Evolutionary conservation across 37 sponge, comb jelly and placozoan genomes (phyloP).

Genomic region (Halisarca cf. caerulea): DNA sequence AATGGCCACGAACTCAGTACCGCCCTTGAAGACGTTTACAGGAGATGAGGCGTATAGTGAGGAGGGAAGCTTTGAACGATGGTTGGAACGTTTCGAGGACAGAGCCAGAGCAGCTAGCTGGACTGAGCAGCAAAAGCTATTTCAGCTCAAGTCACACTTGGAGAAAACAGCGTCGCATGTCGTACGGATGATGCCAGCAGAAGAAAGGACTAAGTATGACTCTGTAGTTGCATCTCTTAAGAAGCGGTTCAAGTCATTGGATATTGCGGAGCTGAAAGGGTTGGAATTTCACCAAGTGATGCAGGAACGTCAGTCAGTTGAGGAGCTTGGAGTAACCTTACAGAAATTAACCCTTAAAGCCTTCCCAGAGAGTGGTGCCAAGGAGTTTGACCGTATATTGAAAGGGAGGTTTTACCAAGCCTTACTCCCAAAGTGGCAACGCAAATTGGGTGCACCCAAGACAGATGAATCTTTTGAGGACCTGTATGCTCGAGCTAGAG

Average conservation of each 20-base stretch:
- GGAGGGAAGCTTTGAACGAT: conserved; percentile 1
- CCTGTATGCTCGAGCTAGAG: neutral
- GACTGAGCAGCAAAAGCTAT: conserved; percentile 1
- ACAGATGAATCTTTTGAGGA: conserved; percentile 28
- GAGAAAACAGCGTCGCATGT: neutral
- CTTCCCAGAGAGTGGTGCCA: conserved; percentile 16
- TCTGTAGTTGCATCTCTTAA: neutral
- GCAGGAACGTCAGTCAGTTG: conserved; percentile 25
- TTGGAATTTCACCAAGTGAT: conserved; percentile 33
- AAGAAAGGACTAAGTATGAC: neutral
- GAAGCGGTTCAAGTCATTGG: conserved; percentile 21
- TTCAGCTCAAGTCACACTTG: conserved; percentile 1
- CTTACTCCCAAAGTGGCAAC: conserved; percentile 26
- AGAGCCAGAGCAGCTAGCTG: neutral
- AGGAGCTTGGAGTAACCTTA: conserved; percentile 4
- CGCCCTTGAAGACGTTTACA: neutral
- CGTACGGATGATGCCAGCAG: conserved; percentile 1
- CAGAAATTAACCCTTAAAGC: conserved; percentile 37
- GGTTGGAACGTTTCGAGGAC: conserved; percentile 1
- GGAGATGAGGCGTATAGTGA: neutral
- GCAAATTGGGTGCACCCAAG: conserved; percentile 20
- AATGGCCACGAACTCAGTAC: neutral
- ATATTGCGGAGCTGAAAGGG: conserved; percentile 36
- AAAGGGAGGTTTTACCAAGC: conserved; percentile 25
- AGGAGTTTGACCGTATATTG: conserved; percentile 19